Conservation (phyloP, 1,140 invertebrate species). For the Cotesia typhae region DNA sequence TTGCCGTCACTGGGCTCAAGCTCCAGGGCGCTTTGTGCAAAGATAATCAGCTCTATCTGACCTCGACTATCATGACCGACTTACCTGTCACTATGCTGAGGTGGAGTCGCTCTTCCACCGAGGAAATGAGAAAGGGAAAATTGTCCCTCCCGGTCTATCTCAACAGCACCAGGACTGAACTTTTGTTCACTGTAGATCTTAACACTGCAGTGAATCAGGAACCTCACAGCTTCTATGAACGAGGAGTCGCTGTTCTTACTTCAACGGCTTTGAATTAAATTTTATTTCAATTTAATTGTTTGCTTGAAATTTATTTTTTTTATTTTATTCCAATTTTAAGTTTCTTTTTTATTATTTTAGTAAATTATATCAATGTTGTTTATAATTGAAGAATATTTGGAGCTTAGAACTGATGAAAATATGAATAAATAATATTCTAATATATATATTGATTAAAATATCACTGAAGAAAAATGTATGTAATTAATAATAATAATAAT, state of each 20-base stretch:
- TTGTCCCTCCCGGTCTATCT: slow-evolving; percentile 96
- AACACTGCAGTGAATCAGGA: slow-evolving; percentile 87
- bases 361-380: too few relatives aligned
- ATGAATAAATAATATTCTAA: too few relatives aligned
- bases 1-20: slow-evolving; percentile 88
- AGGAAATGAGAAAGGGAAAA: slow-evolving; percentile 70
- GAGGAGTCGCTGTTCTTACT: slow-evolving; percentile 93
- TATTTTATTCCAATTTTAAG: not conserved
- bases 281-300: not conserved
- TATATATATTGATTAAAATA: too few relatives aligned
- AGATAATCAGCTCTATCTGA: slow-evolving; percentile 89
- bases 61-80: slow-evolving; percentile 93
- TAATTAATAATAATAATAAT: too few relatives aligned
- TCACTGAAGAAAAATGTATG: too few relatives aligned
- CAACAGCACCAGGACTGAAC: slow-evolving; percentile 92
- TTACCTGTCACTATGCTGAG: slow-evolving; percentile 86
- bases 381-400: too few relatives aligned
- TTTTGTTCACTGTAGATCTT: slow-evolving; percentile 95
- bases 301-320: slow-evolving; percentile 7
- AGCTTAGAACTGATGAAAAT: too few relatives aligned
- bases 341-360: not conserved
- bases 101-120: slow-evolving; percentile 79
- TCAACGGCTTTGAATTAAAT: slow-evolving; percentile 88
- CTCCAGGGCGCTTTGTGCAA: slow-evolving; percentile 93
- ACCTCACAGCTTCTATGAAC: slow-evolving; percentile 93